Evolutionary conservation across 2,888 invertebrate genomes (phyloP).

Genomic region (Cybosia mesomella): DNA sequence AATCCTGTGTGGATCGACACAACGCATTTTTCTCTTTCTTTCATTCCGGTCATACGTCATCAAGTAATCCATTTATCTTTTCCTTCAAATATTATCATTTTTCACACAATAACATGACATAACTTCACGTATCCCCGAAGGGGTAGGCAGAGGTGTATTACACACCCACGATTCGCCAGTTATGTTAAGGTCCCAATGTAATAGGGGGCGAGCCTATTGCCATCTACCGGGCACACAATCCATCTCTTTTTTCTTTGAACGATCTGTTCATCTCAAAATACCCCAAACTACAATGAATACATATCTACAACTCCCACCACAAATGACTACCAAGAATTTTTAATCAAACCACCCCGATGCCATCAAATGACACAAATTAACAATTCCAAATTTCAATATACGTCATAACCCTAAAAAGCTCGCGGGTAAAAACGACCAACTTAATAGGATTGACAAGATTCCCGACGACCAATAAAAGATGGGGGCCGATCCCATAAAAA

Average conservation of each 20-base stretch:
- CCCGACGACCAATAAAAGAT: constrained; percentile 82
- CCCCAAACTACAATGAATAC: constrained; percentile 12
- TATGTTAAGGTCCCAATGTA: no score
- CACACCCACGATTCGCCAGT: no score
- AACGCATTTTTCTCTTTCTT: no score
- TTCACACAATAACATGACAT: no score
- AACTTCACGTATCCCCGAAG: no score
- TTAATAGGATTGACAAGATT: constrained; percentile 84
- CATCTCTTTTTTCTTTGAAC: not conserved
- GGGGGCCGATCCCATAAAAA: constrained; percentile 80
- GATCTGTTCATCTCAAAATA: not conserved
- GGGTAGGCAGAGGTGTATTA: no score
- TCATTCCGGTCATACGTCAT: no score
- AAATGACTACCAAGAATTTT: constrained; percentile 45
- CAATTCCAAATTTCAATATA: constrained; percentile 72
- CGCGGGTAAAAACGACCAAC: constrained; percentile 65
- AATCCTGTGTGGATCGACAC: no score
- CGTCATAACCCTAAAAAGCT: constrained; percentile 62
- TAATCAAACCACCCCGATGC: constrained; percentile 57
- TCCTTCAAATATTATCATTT: not conserved
- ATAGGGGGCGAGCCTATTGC: no score
- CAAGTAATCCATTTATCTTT: not conserved
- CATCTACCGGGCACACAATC: no score
- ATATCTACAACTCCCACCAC: not conserved
- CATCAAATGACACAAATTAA: constrained; percentile 65